Base-by-base conservation (phyloP, 2,888 invertebrate genomes). In the Mystacides longicornis region DNA sequence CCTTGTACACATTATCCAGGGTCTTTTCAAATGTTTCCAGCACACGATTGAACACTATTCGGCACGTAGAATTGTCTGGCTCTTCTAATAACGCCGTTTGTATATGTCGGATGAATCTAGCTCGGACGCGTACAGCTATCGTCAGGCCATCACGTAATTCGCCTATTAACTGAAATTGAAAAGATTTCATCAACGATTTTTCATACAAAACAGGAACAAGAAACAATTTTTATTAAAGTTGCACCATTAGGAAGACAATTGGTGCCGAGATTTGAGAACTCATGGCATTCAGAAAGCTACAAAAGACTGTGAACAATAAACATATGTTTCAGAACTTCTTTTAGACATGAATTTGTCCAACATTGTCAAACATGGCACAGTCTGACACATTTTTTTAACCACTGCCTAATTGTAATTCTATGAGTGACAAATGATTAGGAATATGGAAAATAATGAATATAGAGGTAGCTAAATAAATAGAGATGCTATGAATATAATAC, bases 121-220 rank as follows among this genome's bases (percentile, higher is more conserved):
- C 83, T 14, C 93, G 85, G 71, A 92, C 88, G 55, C 85, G 80
- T 42, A 90, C 83, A 14, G 94, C 91, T 48, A 93, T 84, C 64
- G 85, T 85, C 52, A 97, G 72, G 1, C 93, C 93, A 65, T 96
- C 95, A 59, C 93, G 89, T 61, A 94, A 80, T 72, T 97, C 96
- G 66, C 88, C 85, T 75, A 93, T 90, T 50, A 93, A 69, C 81
- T 86, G 73, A 11, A 67, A 66, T 57, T 37, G 52, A 52, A 45
- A 57, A 7, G 5, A 27, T 27, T 27, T 27, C 11, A n/a, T n/a
- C n/a, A n/a, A n/a, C n/a, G n/a, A n/a, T n/a, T n/a, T n/a, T n/a
- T n/a, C n/a, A n/a, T n/a, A n/a, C n/a, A n/a, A n/a, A n/a, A n/a
- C n/a, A n/a, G n/a, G n/a, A n/a, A n/a, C n/a, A n/a, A n/a, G n/a